phyloP scores from a whole-genome alignment of 2,113 vertebrate genomes.

The Mirounga angustirostris region DNA sequence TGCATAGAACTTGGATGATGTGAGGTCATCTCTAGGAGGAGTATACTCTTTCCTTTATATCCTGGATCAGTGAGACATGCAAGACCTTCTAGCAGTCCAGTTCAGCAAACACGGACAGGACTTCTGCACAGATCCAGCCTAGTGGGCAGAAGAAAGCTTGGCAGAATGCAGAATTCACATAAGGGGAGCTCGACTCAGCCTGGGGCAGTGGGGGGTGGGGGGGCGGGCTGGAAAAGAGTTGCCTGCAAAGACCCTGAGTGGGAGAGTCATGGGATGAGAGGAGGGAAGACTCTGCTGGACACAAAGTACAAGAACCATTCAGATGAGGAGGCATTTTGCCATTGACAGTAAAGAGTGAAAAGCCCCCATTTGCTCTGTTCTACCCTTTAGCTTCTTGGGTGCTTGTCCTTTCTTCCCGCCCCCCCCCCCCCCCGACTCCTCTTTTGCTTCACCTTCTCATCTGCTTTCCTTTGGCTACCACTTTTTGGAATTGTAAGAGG shows the following conservation, averaged over 20 bases:
- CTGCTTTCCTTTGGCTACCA: neutral
- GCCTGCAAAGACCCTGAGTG: neutral
- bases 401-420: too few species aligned
- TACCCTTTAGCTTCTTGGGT: neutral
- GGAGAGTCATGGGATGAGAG: neutral
- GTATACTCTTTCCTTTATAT: neutral
- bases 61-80: neutral
- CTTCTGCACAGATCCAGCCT: neutral
- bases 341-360: neutral
- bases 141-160: neutral
- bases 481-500: neutral
- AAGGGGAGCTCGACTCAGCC: neutral
- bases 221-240: neutral
- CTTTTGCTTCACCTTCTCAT: neutral
- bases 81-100: neutral
- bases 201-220: neutral
- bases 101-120: neutral
- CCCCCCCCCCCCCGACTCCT: neutral
- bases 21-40: neutral
- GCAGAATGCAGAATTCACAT: neutral
- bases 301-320: neutral
- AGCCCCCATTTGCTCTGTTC: neutral
- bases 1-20: neutral
- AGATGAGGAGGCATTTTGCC: neutral
- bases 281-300: accelerated